phyloP scores from a whole-genome alignment of 2,113 vertebrate genomes.

The Rhinolophus sinicus region DNA sequence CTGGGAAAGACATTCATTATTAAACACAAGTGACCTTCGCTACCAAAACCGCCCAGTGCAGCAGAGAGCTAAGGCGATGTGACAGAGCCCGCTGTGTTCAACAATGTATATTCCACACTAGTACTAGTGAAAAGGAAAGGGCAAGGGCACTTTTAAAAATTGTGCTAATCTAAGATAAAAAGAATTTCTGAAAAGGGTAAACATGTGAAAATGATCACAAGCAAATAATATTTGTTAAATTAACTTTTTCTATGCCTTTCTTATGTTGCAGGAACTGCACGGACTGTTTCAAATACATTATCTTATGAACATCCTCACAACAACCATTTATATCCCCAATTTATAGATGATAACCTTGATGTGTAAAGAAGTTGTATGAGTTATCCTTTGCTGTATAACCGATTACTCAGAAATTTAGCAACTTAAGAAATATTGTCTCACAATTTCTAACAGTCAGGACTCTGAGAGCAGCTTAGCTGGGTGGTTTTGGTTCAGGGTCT shows the following conservation, averaged over 20 bases:
- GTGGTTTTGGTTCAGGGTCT: background rate
- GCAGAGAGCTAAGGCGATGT: too few relatives aligned
- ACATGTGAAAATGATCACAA: background rate
- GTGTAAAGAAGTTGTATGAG: background rate
- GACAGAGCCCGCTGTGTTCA: background rate
- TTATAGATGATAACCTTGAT: background rate
- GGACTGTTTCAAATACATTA: background rate
- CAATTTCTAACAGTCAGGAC: background rate
- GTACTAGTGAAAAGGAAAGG: background rate
- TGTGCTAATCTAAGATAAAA: background rate
- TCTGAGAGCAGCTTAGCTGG: background rate
- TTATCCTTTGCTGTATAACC: background rate
- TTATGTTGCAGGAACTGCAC: background rate
- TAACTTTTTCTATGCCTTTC: background rate
- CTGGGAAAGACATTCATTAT: background rate
- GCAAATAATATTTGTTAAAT: background rate
- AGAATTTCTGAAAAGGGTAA: background rate
- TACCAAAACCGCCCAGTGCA: background rate
- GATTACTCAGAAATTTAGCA: background rate
- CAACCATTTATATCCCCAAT: background rate
- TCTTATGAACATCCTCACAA: background rate
- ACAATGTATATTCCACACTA: background rate
- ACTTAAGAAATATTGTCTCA: background rate
- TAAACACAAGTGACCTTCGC: constrained; percentile 5
- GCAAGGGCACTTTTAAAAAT: background rate